A percentile compares a stretch with the other conserved stretches of the same genome.
Evolutionary conservation across 2,888 invertebrate genomes (phyloP).

Genomic region (Drosophila putrida): DNA sequence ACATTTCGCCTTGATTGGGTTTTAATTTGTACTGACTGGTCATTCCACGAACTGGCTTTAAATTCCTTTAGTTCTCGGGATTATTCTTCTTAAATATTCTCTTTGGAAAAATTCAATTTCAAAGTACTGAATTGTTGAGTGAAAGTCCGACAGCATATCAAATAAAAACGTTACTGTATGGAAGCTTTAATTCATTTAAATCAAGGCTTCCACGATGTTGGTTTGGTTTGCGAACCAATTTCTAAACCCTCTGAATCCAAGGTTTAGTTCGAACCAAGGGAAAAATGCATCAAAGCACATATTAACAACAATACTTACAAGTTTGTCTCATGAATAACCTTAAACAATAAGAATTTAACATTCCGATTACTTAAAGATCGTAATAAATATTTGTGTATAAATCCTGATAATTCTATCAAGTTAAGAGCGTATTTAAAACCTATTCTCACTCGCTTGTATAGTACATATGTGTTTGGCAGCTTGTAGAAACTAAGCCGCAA

Average conservation of each 20-base stretch:
- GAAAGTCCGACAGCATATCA: not conserved
- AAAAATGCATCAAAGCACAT: too few relatives aligned
- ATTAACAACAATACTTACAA: too few relatives aligned
- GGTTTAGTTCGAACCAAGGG: too few relatives aligned
- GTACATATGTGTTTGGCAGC: constrained; percentile 9
- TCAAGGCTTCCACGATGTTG: too few relatives aligned
- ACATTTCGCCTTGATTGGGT: constrained; percentile 7
- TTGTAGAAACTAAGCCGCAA: constrained; percentile 23
- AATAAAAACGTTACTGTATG: not conserved
- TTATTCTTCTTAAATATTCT: not conserved
- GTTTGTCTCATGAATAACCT: too few relatives aligned
- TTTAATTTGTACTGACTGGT: constrained; percentile 3
- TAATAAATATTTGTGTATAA: not conserved
- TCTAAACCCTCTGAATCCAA: too few relatives aligned
- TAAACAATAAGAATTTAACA: not conserved
- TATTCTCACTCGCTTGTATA: constrained; percentile 2
- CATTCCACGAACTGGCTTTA: not conserved
- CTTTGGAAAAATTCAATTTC: not conserved
- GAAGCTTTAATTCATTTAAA: not conserved
- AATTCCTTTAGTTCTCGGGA: not conserved
- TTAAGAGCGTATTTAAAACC: constrained; percentile 5
- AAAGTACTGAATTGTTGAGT: not conserved
- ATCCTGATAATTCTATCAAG: not conserved
- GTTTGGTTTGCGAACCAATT: too few relatives aligned
- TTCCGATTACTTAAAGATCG: not conserved